Conservation (phyloP, 92 coral and sea anemone genomes). For the Parazoanthus atlanticus region DNA sequence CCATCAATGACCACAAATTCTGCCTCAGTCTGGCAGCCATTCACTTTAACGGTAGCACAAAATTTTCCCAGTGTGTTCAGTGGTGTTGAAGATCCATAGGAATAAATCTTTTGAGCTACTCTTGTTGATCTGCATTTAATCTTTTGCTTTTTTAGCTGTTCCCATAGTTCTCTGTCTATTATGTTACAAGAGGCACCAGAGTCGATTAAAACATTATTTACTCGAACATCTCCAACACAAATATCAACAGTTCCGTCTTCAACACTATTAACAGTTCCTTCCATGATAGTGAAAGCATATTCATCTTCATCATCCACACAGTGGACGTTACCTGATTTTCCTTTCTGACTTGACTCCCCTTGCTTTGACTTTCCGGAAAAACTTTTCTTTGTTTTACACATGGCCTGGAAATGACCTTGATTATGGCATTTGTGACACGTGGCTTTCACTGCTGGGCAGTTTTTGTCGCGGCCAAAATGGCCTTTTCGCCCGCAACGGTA, state of each 20-base stretch:
- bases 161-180: slow-evolving; percentile 45
- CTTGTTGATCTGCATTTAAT: slow-evolving; percentile 44
- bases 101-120: slow-evolving; percentile 17
- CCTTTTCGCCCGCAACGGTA: slow-evolving; percentile 46
- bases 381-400: slow-evolving; percentile 49
- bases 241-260: slow-evolving; percentile 18
- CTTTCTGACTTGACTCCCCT: too few species aligned
- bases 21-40: slow-evolving; percentile 35
- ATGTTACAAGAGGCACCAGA: slow-evolving; percentile 49
- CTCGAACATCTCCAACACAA: slow-evolving; percentile 35
- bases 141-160: slow-evolving; percentile 37
- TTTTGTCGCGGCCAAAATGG: slow-evolving; percentile 5
- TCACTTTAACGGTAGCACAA: background rate
- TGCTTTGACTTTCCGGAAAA: background rate
- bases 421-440: slow-evolving; percentile 41
- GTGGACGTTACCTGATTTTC: too few species aligned
- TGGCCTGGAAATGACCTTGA: slow-evolving; percentile 47
- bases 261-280: background rate
- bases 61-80: slow-evolving; percentile 32
- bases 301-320: slow-evolving; percentile 42
- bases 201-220: slow-evolving; percentile 33
- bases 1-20: slow-evolving; percentile 38
- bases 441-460: slow-evolving; percentile 3
- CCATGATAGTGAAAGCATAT: background rate
- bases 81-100: slow-evolving; percentile 30